These are phyloP conservation scores for Anseranas semipalmata DNA, from an alignment of 2,113 vertebrate species.

Conservation along the genomic window DNA sequence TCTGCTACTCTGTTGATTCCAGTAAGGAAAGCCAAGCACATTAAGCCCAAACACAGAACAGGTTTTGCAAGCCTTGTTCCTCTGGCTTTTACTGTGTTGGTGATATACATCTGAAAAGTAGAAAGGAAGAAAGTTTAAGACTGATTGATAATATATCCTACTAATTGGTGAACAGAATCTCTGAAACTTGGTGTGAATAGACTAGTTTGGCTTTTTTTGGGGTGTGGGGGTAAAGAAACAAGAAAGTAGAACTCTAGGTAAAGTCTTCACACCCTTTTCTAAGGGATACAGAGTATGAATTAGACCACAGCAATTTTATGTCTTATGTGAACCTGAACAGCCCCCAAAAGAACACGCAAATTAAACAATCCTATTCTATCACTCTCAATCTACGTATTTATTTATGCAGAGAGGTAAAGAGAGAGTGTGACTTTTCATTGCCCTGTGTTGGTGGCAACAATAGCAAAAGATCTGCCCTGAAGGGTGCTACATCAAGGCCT, in stretches of 20 bases:
- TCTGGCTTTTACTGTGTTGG: slow-evolving; percentile 92
- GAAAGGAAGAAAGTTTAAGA: slow-evolving; percentile 28
- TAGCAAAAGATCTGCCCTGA: background rate
- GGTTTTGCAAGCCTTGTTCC: slow-evolving; percentile 96
- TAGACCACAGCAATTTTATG: background rate
- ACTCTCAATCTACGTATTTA: background rate
- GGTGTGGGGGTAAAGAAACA: background rate
- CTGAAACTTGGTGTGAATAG: background rate
- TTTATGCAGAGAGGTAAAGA: background rate
- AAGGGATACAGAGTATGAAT: background rate
- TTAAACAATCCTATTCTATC: background rate
- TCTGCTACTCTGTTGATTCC: slow-evolving; percentile 97
- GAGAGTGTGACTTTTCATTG: background rate
- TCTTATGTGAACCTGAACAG: background rate
- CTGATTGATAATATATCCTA: background rate
- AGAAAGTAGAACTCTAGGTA: background rate
- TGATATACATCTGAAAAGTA: slow-evolving; percentile 94
- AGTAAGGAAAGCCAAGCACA: slow-evolving; percentile 95
- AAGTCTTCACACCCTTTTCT: background rate
- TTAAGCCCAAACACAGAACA: slow-evolving; percentile 89
- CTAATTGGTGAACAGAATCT: background rate
- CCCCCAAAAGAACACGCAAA: background rate
- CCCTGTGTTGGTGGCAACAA: background rate
- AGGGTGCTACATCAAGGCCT: background rate
- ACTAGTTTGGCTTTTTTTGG: too few relatives aligned